These are phyloP conservation scores for Intellagama lesueurii DNA, from an alignment of 2,797 vertebrate genomes.

Conservation along the genomic window DNA sequence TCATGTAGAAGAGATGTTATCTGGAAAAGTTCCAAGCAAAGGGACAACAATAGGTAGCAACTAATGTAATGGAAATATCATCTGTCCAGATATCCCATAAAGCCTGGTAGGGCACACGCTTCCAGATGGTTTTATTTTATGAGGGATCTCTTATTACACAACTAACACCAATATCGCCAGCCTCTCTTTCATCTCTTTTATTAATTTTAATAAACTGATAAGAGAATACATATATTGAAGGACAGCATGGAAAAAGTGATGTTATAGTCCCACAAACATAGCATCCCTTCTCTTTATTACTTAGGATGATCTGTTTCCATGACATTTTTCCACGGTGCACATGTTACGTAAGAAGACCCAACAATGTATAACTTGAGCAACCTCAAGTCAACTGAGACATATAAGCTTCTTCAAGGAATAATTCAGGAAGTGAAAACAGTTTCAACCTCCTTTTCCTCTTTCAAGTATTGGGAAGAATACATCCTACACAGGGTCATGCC, in stretches of 20 bases:
- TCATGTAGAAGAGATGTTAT: neutral
- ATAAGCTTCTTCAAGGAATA: neutral
- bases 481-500: neutral
- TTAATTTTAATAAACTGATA: neutral
- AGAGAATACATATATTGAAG: neutral
- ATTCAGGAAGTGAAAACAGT: neutral
- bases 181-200: neutral
- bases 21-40: neutral
- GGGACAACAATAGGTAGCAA: neutral
- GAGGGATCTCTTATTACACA: neutral
- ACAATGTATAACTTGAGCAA: neutral
- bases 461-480: neutral
- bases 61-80: too few relatives aligned
- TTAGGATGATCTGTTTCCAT: too few relatives aligned
- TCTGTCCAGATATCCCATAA: neutral
- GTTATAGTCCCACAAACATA: neutral
- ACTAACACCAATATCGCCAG: neutral
- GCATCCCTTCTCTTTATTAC: neutral
- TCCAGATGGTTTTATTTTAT: neutral
- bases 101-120: neutral
- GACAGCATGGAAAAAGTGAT: neutral
- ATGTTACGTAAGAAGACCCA: neutral
- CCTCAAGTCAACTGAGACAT: too few relatives aligned
- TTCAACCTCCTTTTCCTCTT: neutral
- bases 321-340: neutral